phyloP scores from a whole-genome alignment of 2,797 vertebrate genomes.

The Pipistrellus pipistrellus region DNA sequence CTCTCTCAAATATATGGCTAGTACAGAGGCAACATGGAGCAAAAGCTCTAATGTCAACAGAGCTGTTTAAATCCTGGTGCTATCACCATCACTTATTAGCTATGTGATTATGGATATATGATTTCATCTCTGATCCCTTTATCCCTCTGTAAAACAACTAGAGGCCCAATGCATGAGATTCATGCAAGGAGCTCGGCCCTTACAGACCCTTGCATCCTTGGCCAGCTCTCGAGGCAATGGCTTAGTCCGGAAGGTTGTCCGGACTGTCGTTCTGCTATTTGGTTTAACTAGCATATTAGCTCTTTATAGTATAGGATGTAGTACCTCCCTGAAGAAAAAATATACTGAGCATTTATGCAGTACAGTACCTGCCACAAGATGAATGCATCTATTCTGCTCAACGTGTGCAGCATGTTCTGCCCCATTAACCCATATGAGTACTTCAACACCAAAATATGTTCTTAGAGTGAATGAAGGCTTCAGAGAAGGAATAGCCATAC shows the following conservation, averaged over 20 bases:
- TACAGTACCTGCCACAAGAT: not conserved
- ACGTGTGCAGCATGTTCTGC: not conserved
- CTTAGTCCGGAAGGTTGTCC: too few species aligned
- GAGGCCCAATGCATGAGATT: too few species aligned
- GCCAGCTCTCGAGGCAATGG: too few species aligned
- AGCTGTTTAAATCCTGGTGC: constrained; percentile 4
- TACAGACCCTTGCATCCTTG: too few species aligned
- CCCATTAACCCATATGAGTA: not conserved
- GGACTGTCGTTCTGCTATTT: too few species aligned
- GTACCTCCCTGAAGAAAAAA: not conserved
- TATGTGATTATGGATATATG: not conserved
- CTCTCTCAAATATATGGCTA: not conserved
- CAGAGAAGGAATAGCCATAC: not conserved
- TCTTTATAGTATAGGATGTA: not conserved
- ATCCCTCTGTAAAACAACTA: not conserved
- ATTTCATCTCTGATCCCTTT: constrained; percentile 3
- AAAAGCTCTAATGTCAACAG: not conserved
- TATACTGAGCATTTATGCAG: not conserved
- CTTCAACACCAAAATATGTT: not conserved
- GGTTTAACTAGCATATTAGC: too few species aligned
- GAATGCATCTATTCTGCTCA: not conserved
- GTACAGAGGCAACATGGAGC: not conserved
- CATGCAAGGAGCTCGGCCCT: too few species aligned
- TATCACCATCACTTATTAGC: not conserved
- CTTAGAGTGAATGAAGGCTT: constrained; percentile 34